phyloP scores from a whole-genome alignment of 2,888 invertebrate species.

The Cryptus armator region DNA sequence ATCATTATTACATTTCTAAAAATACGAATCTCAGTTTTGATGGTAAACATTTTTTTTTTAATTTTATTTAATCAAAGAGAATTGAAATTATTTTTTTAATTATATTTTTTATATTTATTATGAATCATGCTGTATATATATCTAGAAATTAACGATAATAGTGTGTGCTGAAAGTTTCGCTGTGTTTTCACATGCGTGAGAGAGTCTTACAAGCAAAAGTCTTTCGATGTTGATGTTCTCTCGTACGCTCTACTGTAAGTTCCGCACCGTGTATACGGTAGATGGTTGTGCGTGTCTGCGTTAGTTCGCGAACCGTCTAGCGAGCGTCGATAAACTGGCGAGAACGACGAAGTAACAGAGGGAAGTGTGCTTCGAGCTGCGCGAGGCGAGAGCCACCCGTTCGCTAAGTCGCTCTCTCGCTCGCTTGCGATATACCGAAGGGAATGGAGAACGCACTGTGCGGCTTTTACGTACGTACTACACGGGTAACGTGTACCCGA shows the following conservation, averaged over 20 bases:
- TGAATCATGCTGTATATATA: neutral
- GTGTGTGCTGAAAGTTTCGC: neutral
- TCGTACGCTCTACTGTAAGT: neutral
- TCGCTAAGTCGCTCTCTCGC: neutral
- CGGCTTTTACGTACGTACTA: conserved; percentile 18
- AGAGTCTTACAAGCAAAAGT: neutral
- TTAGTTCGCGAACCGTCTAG: conserved; percentile 19
- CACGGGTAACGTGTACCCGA: conserved; percentile 3
- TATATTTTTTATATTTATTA: too few species aligned
- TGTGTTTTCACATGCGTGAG: neutral
- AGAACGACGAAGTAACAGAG: conserved; percentile 33
- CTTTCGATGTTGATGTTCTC: neutral
- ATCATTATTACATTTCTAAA: too few species aligned
- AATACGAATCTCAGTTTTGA: too few species aligned
- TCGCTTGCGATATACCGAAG: conserved; percentile 4
- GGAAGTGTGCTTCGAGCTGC: conserved; percentile 1
- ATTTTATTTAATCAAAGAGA: too few species aligned
- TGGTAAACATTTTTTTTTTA: too few species aligned
- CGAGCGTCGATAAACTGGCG: conserved; percentile 37
- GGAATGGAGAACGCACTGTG: conserved; percentile 20
- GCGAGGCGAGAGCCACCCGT: conserved; percentile 27
- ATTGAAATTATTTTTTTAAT: too few species aligned
- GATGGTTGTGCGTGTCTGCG: conserved; percentile 28
- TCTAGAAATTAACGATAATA: conserved; percentile 16
- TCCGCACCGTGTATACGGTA: too few species aligned